Evolutionary conservation across 2,888 invertebrate species (phyloP), one percentile per base, ranked within the genome.

Genomic region (Macrosiphum euphorbiae): DNA sequence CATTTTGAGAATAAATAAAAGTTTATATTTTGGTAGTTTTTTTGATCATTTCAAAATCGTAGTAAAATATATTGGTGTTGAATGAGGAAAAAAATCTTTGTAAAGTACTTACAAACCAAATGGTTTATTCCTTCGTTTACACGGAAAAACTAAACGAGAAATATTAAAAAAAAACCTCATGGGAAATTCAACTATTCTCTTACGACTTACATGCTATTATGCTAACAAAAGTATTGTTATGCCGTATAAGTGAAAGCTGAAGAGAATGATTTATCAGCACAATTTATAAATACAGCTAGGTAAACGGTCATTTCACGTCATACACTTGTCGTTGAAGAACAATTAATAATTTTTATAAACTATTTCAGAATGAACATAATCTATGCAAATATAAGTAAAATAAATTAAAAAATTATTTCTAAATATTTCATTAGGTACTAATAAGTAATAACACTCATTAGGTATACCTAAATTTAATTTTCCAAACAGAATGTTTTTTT

Each of bases 111-210:
- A 58, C 41, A 44, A 61, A 67, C 44, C n/a, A 50, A 87, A 88
- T 58, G 11, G 84, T 84, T 28, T 84, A 41, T 91, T 84, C 78
- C 8, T 78, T 78, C 28, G 84, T 41, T 55, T 41, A 52, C 3
- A 52, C 1, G 52, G 20, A 84, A 44, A 84, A 55, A 28, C 41
- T 67, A 52, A 88, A 88, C 35, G 10, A 88, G 28, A 28, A 67
- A 92, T 47, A 58, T 92, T 50, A 61, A 87, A 67, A 86, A 41
- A 67, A 92, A 87, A 61, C 0, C 87, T 87, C 87, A 50, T 47
- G 92, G 87, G 87, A 92, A 92, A 92, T 91, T 47, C 44, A 86
- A 84, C 52, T 50, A 78, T 90, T 84, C 78, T 84, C 26, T 84
- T 55, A 47, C 47, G 47, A 47, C 11, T 47, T 47, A 13, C 28